Evolutionary conservation across 2,797 vertebrate species (phyloP).

Genomic region (Amblyopsis hoosieri): DNA sequence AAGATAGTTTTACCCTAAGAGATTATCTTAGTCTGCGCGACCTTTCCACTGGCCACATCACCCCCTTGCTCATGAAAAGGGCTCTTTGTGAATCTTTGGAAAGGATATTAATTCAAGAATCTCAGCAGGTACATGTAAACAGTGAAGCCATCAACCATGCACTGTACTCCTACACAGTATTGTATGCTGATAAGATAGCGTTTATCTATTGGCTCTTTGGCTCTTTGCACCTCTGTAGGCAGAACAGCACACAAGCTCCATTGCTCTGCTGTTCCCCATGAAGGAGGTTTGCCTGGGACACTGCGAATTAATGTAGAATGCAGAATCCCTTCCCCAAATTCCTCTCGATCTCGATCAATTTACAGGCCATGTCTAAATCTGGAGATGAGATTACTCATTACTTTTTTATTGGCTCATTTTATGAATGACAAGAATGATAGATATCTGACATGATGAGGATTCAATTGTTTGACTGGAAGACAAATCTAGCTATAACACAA

Average conservation of each 20-base stretch:
- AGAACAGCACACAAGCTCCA: conserved; percentile 35
- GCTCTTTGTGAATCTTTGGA: conserved; percentile 22
- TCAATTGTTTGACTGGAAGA: conserved; percentile 13
- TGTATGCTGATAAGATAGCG: conserved; percentile 20
- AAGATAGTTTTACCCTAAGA: conserved; percentile 11
- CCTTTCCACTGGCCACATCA: background rate
- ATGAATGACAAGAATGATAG: conserved; percentile 32
- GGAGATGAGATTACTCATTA: conserved; percentile 59
- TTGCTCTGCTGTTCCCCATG: conserved; percentile 49
- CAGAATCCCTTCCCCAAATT: conserved; percentile 18
- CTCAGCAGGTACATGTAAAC: conserved; percentile 14
- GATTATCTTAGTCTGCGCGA: conserved; percentile 3
- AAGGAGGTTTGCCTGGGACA: conserved; percentile 49
- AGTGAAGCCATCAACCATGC: conserved; percentile 30
- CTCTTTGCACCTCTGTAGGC: conserved; percentile 31
- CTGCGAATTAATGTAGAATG: conserved; percentile 10
- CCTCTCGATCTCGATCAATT: conserved; percentile 8
- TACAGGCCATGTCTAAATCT: conserved; percentile 51
- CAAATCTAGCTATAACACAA: conserved; percentile 59
- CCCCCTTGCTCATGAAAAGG: conserved; percentile 7
- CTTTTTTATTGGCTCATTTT: conserved; percentile 51
- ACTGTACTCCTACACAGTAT: conserved; percentile 12
- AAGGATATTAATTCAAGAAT: conserved; percentile 17
- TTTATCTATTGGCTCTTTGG: conserved; percentile 3
- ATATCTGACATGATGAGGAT: conserved; percentile 45